Conservation (phyloP, 2,888 invertebrate species). For the Meta bourneti region DNA sequence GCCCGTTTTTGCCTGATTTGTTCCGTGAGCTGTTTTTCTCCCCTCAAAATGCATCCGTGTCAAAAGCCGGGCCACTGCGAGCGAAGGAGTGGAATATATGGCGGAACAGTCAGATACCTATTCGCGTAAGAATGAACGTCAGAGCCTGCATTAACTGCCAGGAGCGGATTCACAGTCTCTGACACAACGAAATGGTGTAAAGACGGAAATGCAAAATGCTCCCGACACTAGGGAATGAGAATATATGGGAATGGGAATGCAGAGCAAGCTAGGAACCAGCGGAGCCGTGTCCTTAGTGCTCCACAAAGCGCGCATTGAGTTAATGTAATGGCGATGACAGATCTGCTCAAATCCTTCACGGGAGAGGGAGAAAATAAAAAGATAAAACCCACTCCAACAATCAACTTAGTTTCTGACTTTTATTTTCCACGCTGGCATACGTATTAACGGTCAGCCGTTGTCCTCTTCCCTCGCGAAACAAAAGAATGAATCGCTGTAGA, state of each 20-base stretch:
- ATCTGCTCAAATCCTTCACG: constrained; percentile 60
- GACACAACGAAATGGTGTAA: constrained; percentile 72
- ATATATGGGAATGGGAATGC: constrained; percentile 64
- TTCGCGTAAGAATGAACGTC: constrained; percentile 6
- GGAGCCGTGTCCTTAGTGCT: constrained; percentile 31
- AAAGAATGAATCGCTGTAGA: constrained; percentile 10
- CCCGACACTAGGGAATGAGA: constrained; percentile 70
- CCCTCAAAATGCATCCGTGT: constrained; percentile 37
- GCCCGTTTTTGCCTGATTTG: constrained; percentile 67
- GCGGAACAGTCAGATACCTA: constrained; percentile 16
- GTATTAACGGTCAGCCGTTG: constrained; percentile 58
- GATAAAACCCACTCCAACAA: constrained; percentile 9
- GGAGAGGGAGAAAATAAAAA: background rate
- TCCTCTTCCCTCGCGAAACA: background rate
- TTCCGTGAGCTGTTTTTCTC: constrained; percentile 47
- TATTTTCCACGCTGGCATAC: constrained; percentile 40
- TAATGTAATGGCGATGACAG: constrained; percentile 67
- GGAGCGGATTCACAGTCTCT: constrained; percentile 31
- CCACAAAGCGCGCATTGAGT: constrained; percentile 26
- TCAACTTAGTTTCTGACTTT: constrained; percentile 11
- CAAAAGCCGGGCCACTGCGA: constrained; percentile 39
- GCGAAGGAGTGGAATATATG: constrained; percentile 39
- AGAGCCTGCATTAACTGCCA: constrained; percentile 39
- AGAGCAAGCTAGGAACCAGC: constrained; percentile 45
- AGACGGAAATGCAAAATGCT: constrained; percentile 67